These are phyloP conservation scores for Malthinus seriepunctatus DNA, from an alignment of 2,888 invertebrate genomes.

Conservation along the genomic window DNA sequence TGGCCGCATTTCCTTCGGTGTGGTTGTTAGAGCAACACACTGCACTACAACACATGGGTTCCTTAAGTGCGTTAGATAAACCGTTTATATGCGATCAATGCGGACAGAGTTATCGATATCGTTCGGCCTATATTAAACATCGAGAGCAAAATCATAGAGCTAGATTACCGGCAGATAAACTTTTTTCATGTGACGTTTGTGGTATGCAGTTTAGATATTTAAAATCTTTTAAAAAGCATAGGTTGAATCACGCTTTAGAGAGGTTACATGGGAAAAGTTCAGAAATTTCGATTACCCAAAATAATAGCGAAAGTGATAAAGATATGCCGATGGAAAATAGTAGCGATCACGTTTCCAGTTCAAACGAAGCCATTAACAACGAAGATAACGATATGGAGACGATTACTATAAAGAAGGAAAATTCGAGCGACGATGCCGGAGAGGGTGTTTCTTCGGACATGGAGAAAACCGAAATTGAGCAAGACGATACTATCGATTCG, in stretches of 20 bases:
- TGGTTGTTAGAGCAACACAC: slow-evolving; percentile 87
- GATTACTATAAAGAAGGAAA: slow-evolving; percentile 39
- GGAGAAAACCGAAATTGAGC: slow-evolving; percentile 54
- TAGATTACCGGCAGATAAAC: slow-evolving; percentile 83
- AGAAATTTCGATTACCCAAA: slow-evolving; percentile 38
- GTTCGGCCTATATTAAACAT: slow-evolving; percentile 83
- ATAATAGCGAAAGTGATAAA: slow-evolving; percentile 31
- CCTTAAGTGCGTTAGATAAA: slow-evolving; percentile 69
- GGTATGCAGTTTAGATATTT: slow-evolving; percentile 91
- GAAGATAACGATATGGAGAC: slow-evolving; percentile 52
- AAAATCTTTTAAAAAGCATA: slow-evolving; percentile 88
- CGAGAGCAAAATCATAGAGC: slow-evolving; percentile 89
- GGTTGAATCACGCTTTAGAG: slow-evolving; percentile 84
- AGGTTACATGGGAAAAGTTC: slow-evolving; percentile 72
- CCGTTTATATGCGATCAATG: slow-evolving; percentile 92
- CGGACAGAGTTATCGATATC: slow-evolving; percentile 84
- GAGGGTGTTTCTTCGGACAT: slow-evolving; percentile 48
- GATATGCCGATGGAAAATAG: slow-evolving; percentile 41
- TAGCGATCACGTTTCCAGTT: slow-evolving; percentile 54
- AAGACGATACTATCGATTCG: slow-evolving; percentile 77
- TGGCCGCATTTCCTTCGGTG: slow-evolving; percentile 85
- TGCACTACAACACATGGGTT: slow-evolving; percentile 75
- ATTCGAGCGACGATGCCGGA: slow-evolving; percentile 46
- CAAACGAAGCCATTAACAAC: slow-evolving; percentile 53
- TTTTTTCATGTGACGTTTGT: slow-evolving; percentile 89